Evolutionary conservation across 2,888 invertebrate species (phyloP).

Genomic region (Pyrochroa serraticornis): DNA sequence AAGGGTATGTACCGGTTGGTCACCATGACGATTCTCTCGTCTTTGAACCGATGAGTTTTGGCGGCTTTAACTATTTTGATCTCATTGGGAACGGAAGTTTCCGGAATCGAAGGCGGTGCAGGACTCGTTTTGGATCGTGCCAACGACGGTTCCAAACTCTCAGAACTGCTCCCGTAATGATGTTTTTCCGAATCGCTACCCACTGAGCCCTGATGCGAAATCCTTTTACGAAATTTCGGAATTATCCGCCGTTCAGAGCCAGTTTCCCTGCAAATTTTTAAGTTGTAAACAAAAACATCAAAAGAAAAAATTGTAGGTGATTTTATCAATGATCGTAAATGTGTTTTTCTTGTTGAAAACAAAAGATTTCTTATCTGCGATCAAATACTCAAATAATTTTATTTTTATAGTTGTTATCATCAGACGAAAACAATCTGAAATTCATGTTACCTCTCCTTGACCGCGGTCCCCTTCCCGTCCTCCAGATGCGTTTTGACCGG

Average conservation of each 20-base stretch:
- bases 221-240: constrained; percentile 45
- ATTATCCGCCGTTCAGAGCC: constrained; percentile 42
- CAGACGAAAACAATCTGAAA: constrained; percentile 1
- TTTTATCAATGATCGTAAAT: no score
- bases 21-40: constrained; percentile 83
- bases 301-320: no score
- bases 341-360: no score
- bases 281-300: not conserved
- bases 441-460: constrained; percentile 14
- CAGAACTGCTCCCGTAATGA: constrained; percentile 76
- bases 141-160: constrained; percentile 65
- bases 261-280: not conserved
- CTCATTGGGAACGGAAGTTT: constrained; percentile 63
- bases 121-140: constrained; percentile 48
- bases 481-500: constrained; percentile 64
- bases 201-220: constrained; percentile 60
- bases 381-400: constrained; percentile 1
- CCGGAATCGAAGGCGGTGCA: constrained; percentile 60
- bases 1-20: constrained; percentile 81
- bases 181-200: constrained; percentile 65
- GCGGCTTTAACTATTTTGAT: constrained; percentile 66
- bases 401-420: not conserved
- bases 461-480: constrained; percentile 22
- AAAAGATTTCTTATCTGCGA: no score
- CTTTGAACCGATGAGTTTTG: constrained; percentile 72